Evolutionary conservation across 1,140 invertebrate genomes (phyloP), one percentile per base, ranked within the genome.

Genomic region (Zaprionus gabonicus): DNA sequence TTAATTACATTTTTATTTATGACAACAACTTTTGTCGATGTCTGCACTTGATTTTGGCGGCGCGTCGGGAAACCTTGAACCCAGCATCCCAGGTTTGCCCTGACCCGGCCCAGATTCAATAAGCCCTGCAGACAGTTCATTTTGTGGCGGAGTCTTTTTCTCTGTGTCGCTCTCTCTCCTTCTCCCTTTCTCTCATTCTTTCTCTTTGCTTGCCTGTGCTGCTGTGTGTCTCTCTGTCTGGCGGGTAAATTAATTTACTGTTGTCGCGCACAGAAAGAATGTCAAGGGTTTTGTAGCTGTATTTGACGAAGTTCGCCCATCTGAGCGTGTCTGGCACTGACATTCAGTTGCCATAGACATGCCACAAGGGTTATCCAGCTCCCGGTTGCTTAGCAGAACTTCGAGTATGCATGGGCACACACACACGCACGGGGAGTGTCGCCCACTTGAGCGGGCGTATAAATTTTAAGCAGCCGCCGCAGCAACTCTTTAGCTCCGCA

Each of bases 241-340:
- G 36, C 59, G 49, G 72, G 31, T 53, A 75, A 71, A 75, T 75
- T 75, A 75, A 75, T 75, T 75, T 75, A 64, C 31, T 58, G 72
- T 63, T 56, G 49, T 58, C 59, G 62, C 53, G 27, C 51, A n/a
- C 51, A 25, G 55, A 38, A 59, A 58, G 23, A 72, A 46, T 73
- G 65, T 59, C 71, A 69, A 68, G 64, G 44, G 46, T 53, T 51
- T 51, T 51, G 9, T 51, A 4, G 46, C 46, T 23, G 46, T 51
- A 23, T 51, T 51, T 51, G 46, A 12, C 46, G 20, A 51, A 51
- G 46, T 46, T 17, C n/a, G 38, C 15, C 15, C 15, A 41, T 15
- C 41, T 17, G 41, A 46, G 41, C n/a, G n/a, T 46, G n/a, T 17
- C 60, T 75, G 72, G 20, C 63, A 57, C 36, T 76, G 73, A 46